These are phyloP conservation scores for Neuroscelio doddi DNA, from an alignment of 2,888 invertebrate species.

Conservation along the genomic window DNA sequence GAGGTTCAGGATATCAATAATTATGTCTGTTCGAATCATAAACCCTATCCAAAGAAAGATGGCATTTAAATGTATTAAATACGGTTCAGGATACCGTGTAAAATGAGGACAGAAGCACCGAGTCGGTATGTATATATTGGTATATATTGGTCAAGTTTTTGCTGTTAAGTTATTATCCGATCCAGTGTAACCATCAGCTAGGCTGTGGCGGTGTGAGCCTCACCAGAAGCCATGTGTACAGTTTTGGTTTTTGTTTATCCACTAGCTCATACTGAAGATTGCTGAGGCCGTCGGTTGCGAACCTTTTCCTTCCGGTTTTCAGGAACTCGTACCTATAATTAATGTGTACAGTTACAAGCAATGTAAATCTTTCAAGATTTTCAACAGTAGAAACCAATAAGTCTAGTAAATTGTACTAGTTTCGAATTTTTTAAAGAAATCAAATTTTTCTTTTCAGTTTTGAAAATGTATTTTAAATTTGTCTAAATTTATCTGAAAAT, in stretches of 20 bases:
- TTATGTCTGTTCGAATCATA: too few relatives aligned
- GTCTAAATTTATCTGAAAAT: too few relatives aligned
- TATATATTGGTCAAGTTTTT: constrained; percentile 74
- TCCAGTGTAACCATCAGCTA: constrained; percentile 79
- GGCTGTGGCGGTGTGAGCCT: constrained; percentile 79
- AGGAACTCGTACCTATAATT: constrained; percentile 84
- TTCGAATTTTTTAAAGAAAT: too few relatives aligned
- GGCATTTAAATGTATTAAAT: background rate
- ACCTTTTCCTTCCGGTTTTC: constrained; percentile 87
- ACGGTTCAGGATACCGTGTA: background rate
- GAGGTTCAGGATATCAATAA: too few relatives aligned
- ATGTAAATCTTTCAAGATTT: too few relatives aligned
- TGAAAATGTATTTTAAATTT: too few relatives aligned
- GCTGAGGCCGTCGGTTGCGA: constrained; percentile 89
- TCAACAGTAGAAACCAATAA: too few relatives aligned
- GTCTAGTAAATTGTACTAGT: too few relatives aligned
- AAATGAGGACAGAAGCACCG: background rate
- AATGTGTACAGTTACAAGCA: too few relatives aligned
- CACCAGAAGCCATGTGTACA: constrained; percentile 89
- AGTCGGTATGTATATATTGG: constrained; percentile 45
- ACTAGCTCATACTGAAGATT: constrained; percentile 86
- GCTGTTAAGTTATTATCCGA: constrained; percentile 70
- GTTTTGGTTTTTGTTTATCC: constrained; percentile 78
- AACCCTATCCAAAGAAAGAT: too few relatives aligned
- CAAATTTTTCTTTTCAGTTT: too few relatives aligned